Base-by-base conservation (phyloP, 2,113 vertebrate species). In the Semnornis frantzii region DNA sequence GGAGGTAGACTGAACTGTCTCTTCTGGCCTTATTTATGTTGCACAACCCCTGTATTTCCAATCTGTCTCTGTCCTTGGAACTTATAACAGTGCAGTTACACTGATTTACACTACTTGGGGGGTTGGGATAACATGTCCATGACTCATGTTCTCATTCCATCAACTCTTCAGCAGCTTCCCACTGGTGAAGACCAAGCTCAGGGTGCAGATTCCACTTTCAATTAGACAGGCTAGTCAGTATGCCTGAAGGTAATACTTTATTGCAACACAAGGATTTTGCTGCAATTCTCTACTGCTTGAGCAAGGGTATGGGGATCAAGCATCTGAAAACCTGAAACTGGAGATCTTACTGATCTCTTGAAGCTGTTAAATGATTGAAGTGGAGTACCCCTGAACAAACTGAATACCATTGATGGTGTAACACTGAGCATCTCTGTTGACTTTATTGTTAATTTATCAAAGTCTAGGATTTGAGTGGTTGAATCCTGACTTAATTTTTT, bases 401-500 rank as follows among this genome's bases (percentile, higher is more conserved):
- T 66, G 50, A 79, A 52, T 37, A 42, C 27, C 33, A 16, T 18
- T 71, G 37, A 58, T 70, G 77, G 39, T 81, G 48, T 46, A 69
- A 64, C 14, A 30, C 1, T 16, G 69, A 64, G 20, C 24, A 72
- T 48, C 54, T 72, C 17, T 2, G 3, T 25, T 81, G 84, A 68
- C 31, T 87, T 95, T 83, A n/a, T 58, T 78, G 17, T 23, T 85
- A 77, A 78, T 92, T 95, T 85, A 76, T 90, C 62, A 63, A 11
- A 60, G 24, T 46, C 62, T 69, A 52, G 34, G 62, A 52, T 76
- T 62, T 86, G 82, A 89, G 73, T 48, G 69, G 69, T 42, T 82
- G 92, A 91, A 83, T 86, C 18, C 46, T 69, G 72, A 74, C 85
- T 94, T 75, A 90, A 75, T 31, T 83, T 91, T 91, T 92, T 92